A percentile compares a stretch with the other conserved stretches of the same genome.
Evolutionary conservation across 2,113 vertebrate genomes (phyloP).

Genomic region (Cairina moschata): DNA sequence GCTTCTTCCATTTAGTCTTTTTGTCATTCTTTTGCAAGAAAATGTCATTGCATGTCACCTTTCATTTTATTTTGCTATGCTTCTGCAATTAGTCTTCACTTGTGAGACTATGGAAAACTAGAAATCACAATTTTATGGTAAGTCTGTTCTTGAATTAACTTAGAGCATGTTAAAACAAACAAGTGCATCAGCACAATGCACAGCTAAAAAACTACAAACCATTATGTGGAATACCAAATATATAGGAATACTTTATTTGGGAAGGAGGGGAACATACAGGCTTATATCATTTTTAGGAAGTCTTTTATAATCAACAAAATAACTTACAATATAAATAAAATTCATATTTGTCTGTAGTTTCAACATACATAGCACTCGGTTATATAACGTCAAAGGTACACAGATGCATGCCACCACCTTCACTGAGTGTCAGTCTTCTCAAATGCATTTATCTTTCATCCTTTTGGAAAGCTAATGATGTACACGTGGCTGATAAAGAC

Average conservation of each 20-base stretch:
- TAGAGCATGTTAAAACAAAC: neutral
- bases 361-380: neutral
- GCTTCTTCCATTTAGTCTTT: neutral
- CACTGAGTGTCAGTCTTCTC: neutral
- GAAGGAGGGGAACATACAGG: neutral
- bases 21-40: neutral
- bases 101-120: neutral
- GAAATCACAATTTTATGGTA: rapidly evolving
- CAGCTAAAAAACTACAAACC: neutral
- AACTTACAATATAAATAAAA: conserved; percentile 48
- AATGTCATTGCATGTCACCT: neutral
- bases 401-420: neutral
- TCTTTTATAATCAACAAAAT: conserved; percentile 39
- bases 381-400: neutral
- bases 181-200: neutral
- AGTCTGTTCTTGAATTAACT: neutral
- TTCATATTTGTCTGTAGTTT: neutral
- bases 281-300: neutral
- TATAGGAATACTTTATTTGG: conserved; percentile 26
- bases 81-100: neutral
- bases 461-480: neutral
- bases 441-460: neutral
- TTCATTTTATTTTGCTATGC: neutral
- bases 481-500: neutral
- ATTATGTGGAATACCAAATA: neutral